phyloP scores from a whole-genome alignment of 1,140 invertebrate species.

The Drosophila eugracilis region DNA sequence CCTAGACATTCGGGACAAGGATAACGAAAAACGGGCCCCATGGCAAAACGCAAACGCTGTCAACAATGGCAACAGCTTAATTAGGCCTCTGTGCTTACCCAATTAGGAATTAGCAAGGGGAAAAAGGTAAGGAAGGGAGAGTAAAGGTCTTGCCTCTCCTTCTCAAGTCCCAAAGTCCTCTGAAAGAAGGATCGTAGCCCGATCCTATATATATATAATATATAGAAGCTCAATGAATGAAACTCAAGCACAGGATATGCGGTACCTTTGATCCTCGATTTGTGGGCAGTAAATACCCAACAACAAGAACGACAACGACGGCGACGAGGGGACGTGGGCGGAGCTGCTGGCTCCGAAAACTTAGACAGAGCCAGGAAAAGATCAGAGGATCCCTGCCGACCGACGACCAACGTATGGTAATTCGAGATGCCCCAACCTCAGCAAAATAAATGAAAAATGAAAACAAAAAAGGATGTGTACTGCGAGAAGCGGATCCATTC shows the following conservation, averaged over 20 bases:
- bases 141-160: not conserved
- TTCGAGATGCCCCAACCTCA: conserved; percentile 33
- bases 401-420: conserved; percentile 44
- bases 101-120: conserved; percentile 45
- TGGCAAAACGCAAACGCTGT: not conserved
- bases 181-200: conserved; percentile 8
- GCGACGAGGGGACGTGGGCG: conserved; percentile 23
- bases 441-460: too few relatives aligned
- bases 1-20: conserved; percentile 9
- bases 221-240: conserved; percentile 61
- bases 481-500: conserved; percentile 13
- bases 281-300: conserved; percentile 4
- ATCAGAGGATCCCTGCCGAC: conserved; percentile 35
- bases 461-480: conserved; percentile 24
- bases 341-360: conserved; percentile 37
- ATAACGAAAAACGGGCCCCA: not conserved
- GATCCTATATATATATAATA: conserved; percentile 27
- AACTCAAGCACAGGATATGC: conserved; percentile 76
- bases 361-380: conserved; percentile 42
- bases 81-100: conserved; percentile 53
- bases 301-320: too few relatives aligned
- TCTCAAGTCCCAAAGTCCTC: not conserved
- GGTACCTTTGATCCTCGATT: conserved; percentile 60
- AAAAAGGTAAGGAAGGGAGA: not conserved
- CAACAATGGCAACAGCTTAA: conserved; percentile 53